A percentile compares a stretch with the other conserved stretches of the same genome.
Conservation (phyloP, 1,140 invertebrate genomes). For the Glomeris maerens region DNA sequence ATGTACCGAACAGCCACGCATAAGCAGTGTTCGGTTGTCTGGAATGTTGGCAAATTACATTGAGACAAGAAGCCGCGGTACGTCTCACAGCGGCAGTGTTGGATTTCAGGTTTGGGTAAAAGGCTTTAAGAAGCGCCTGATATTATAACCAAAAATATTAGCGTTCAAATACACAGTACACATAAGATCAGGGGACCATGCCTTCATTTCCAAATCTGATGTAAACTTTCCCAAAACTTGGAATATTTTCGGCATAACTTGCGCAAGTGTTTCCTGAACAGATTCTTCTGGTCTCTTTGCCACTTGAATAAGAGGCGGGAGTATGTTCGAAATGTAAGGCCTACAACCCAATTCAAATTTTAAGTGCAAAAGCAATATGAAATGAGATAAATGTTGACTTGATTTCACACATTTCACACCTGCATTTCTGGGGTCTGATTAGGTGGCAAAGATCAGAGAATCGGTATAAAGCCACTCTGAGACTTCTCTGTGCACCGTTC, state of each 20-base stretch:
- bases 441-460: conserved; percentile 53
- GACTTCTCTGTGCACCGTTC: conserved; percentile 48
- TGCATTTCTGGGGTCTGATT: conserved; percentile 53
- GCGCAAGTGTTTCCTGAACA: conserved; percentile 53
- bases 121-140: conserved; percentile 46
- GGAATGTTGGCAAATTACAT: conserved; percentile 46
- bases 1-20: conserved; percentile 37
- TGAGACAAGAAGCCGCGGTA: conserved; percentile 46
- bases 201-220: conserved; percentile 56
- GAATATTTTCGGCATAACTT: conserved; percentile 50
- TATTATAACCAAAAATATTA: conserved; percentile 20
- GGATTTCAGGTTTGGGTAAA: conserved; percentile 47
- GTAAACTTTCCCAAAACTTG: conserved; percentile 53
- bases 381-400: neutral
- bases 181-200: conserved; percentile 21
- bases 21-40: conserved; percentile 46
- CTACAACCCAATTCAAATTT: conserved; percentile 27
- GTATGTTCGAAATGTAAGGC: conserved; percentile 54
- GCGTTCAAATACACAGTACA: conserved; percentile 11
- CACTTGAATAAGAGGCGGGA: conserved; percentile 52
- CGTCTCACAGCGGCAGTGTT: conserved; percentile 43
- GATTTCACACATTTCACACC: conserved; percentile 20
- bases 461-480: conserved; percentile 54
- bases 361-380: neutral
- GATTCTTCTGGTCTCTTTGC: conserved; percentile 51